Conservation (phyloP, 1,140 invertebrate genomes). For the Aphis craccivora region DNA sequence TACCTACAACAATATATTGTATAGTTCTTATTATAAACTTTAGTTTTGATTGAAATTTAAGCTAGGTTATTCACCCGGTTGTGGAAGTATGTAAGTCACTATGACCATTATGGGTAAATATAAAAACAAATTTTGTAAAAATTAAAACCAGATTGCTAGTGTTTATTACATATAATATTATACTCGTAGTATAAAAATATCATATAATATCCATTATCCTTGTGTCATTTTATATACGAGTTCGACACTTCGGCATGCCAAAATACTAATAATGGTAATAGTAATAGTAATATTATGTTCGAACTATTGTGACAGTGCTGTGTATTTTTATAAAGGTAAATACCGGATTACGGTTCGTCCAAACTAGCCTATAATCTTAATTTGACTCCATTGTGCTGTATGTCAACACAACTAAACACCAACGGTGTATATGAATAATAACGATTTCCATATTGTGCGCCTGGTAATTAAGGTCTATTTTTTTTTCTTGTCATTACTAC, state of each 20-base stretch:
- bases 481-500: conserved; percentile 13
- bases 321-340: neutral
- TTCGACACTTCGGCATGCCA: neutral
- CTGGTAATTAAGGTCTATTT: conserved; percentile 46
- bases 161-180: too few species aligned
- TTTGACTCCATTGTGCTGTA: conserved; percentile 49
- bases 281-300: neutral
- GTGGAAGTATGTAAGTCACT: too few species aligned
- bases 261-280: neutral
- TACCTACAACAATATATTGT: too few species aligned
- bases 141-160: too few species aligned
- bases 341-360: conserved; percentile 1
- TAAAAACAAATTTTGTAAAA: too few species aligned
- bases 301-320: neutral
- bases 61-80: too few species aligned
- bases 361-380: conserved; percentile 51
- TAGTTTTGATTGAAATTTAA: too few species aligned
- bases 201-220: too few species aligned
- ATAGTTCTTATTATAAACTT: too few species aligned
- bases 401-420: conserved; percentile 33
- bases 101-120: too few species aligned
- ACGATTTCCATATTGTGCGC: conserved; percentile 49
- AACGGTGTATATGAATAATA: neutral
- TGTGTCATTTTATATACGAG: too few species aligned
- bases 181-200: too few species aligned